Conservation (phyloP, 2,888 invertebrate species). For the Sinelater perroti region DNA sequence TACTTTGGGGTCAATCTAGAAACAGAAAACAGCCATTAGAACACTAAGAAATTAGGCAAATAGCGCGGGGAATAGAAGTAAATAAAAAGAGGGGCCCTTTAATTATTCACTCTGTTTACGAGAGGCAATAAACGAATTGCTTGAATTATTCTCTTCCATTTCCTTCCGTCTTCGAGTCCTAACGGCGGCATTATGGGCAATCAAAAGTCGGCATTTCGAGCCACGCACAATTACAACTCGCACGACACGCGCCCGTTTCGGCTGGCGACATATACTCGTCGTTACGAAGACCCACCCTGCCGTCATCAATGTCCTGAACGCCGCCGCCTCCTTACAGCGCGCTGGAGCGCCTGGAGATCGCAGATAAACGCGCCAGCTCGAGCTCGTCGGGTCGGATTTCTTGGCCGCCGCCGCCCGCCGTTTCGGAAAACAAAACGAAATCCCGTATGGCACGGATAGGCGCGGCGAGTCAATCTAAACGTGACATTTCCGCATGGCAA, state of each 20-base stretch:
- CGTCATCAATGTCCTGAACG: constrained; percentile 42
- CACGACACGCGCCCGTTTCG: constrained; percentile 45
- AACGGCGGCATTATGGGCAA: constrained; percentile 52
- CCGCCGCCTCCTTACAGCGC: constrained; percentile 43
- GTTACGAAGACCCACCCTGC: constrained; percentile 37
- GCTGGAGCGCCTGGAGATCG: constrained; percentile 42
- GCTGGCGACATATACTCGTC: constrained; percentile 34
- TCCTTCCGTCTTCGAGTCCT: constrained; percentile 50
- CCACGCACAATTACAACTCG: constrained; percentile 44
- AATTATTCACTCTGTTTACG: constrained; percentile 54
- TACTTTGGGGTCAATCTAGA: constrained; percentile 99
- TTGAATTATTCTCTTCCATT: constrained; percentile 52
- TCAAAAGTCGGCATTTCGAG: constrained; percentile 50
- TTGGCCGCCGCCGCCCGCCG: constrained; percentile 21
- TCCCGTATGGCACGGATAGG: constrained; percentile 22
- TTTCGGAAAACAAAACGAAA: constrained; percentile 27
- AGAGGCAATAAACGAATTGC: constrained; percentile 53
- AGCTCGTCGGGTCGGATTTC: constrained; percentile 43
- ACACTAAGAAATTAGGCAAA: constrained; percentile 42
- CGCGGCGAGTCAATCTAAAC: constrained; percentile 30
- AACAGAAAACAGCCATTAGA: constrained; percentile 54
- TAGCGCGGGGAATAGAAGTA: constrained; percentile 44
- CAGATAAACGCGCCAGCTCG: constrained; percentile 38
- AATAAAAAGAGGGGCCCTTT: constrained; percentile 48
- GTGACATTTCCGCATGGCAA: constrained; percentile 24